These are phyloP conservation scores for Cossypha dichroa DNA, from an alignment of 2,797 vertebrate species.

Conservation along the genomic window DNA sequence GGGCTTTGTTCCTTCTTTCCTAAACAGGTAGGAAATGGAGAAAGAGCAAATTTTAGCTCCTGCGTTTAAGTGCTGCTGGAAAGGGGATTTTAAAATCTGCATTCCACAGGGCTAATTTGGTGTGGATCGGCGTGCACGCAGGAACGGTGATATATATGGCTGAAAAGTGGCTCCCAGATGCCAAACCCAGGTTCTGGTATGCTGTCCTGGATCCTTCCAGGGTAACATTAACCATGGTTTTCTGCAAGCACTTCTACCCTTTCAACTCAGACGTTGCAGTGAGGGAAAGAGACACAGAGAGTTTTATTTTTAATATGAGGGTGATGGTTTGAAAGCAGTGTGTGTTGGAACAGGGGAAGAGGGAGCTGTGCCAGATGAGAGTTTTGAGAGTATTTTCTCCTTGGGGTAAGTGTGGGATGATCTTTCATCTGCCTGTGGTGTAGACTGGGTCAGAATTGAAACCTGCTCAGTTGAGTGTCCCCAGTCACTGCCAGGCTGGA, in stretches of 20 bases:
- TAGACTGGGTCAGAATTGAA: not conserved
- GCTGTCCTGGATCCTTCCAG: conserved; percentile 44
- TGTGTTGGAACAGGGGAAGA: not conserved
- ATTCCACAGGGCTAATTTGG: conserved; percentile 60
- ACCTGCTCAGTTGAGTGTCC: not conserved
- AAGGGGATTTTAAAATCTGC: conserved; percentile 1
- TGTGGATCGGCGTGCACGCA: conserved; percentile 3
- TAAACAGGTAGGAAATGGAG: conserved; percentile 57
- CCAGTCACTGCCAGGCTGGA: not conserved
- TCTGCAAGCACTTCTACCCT: not conserved
- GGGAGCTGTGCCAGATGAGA: not conserved
- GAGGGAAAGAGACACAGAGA: not conserved
- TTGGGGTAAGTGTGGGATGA: not conserved
- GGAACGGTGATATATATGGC: conserved; percentile 51
- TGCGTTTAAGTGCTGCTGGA: conserved; percentile 4
- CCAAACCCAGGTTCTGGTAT: conserved; percentile 67
- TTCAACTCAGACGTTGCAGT: not conserved
- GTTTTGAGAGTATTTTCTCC: not conserved
- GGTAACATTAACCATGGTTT: conserved; percentile 33
- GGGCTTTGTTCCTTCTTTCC: not conserved
- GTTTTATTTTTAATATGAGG: not conserved
- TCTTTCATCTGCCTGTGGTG: not conserved
- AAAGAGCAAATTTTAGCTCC: conserved; percentile 47
- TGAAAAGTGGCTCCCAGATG: conserved; percentile 41
- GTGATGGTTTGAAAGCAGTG: not conserved